phyloP scores from a whole-genome alignment of 1,140 invertebrate genomes.

The Apocrypta bakeri region DNA sequence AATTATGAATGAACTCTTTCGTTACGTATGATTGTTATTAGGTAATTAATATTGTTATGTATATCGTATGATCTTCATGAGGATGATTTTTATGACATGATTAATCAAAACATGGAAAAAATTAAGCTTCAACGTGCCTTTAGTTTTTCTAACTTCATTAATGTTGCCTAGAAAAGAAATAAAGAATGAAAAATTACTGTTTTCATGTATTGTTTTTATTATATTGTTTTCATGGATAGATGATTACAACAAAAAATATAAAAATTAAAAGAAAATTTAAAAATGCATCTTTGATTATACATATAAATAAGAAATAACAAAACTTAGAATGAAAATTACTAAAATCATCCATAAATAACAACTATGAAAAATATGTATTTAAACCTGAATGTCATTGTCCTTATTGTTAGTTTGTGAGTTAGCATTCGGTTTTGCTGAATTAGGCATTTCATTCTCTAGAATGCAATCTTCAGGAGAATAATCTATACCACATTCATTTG shows the following conservation, averaged over 20 bases:
- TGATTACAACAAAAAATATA: not conserved
- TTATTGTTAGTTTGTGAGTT: conserved; percentile 59
- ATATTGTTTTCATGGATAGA: conserved; percentile 22
- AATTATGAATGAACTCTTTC: conserved; percentile 20
- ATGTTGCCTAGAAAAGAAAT: conserved; percentile 77
- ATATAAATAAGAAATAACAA: not conserved
- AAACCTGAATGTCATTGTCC: conserved; percentile 69
- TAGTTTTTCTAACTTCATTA: conserved; percentile 77
- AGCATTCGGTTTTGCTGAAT: conserved; percentile 19
- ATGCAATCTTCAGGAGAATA: conserved; percentile 61
- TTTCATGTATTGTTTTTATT: not conserved
- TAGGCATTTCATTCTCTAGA: conserved; percentile 54
- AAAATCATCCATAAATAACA: not conserved
- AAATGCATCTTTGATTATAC: conserved; percentile 37
- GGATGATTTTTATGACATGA: conserved; percentile 32
- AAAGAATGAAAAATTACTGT: conserved; percentile 57
- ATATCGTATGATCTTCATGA: conserved; percentile 39
- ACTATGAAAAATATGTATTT: conserved; percentile 10
- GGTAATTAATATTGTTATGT: conserved; percentile 6
- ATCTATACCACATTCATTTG: conserved; percentile 68
- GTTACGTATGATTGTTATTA: conserved; percentile 23
- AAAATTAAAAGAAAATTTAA: conserved; percentile 16
- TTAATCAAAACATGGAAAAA: conserved; percentile 49
- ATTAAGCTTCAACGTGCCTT: conserved; percentile 77
- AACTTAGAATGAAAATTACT: conserved; percentile 30